Evolutionary conservation across 2,113 vertebrate species (phyloP), one percentile per base, ranked within the genome.

Genomic region (Apteryx mantelli): DNA sequence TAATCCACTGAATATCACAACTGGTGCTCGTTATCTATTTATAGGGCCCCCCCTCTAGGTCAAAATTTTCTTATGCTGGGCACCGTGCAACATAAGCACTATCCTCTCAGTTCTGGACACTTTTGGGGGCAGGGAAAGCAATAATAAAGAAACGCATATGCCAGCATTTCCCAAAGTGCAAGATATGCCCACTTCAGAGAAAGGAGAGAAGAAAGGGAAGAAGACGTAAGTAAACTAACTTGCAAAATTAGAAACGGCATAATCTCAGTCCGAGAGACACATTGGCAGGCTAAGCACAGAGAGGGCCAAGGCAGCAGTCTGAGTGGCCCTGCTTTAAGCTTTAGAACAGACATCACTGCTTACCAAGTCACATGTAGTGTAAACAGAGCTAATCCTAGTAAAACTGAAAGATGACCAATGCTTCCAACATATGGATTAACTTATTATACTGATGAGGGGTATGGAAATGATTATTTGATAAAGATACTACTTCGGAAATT

Each of bases 21-120:
- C 32, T 2, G 14, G 9, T 9, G 52, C 75, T 53, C 17, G 1
- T 18, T n/a, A 13, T 2, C 21, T 26, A 26, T 18, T 19, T 2
- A 21, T 5, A n/a, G 52, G 44, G 52, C 79, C 71, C 52, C 52
- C 64, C n/a, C 50, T 14, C 24, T 4, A 14, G n/a, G 21, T 36
- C 81, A 82, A 36, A 50, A 14, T 8, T 32, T 42, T 28, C 55
- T 36, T 22, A 55, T 38, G 83, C 85, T 76, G 68, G 2, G 0
- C 38, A 20, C 32, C 11, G 10, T 10, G 74, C 2, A 3, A 63
- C 68, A 22, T 2, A 40, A 58, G 28, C 48, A 14, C 69, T 13
- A 55, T 10, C 63, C 64, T 40, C 9, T 5, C 0, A 0, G 19
- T 4, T n/a, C 36, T 40, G 50, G 18, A 24, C 38, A 40, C 32